Conservation (phyloP, 1,140 invertebrate species). For the Goniozus legneri region DNA sequence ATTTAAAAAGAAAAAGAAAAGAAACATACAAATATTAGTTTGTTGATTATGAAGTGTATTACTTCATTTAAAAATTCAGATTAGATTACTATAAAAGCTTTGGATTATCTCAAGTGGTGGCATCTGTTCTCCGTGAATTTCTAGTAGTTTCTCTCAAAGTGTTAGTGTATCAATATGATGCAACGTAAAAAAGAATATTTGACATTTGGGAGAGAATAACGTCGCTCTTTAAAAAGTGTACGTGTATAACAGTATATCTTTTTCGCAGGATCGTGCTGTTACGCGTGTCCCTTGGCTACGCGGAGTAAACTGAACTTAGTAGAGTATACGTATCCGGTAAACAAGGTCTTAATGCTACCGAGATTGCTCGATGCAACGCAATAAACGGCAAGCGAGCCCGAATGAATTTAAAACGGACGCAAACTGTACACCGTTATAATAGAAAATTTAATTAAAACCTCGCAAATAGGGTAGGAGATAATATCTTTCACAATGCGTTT, state of each 20-base stretch:
- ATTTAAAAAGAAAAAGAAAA: too few species aligned
- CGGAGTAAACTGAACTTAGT: conserved; percentile 15
- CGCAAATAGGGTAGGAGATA: too few species aligned
- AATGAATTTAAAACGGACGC: not conserved
- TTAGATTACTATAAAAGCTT: conserved; percentile 51
- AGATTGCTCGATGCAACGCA: conserved; percentile 20
- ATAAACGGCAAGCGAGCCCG: not conserved
- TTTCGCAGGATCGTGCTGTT: conserved; percentile 5
- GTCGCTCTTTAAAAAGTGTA: conserved; percentile 4
- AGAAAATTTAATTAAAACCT: not conserved
- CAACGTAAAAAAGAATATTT: not conserved
- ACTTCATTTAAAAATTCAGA: conserved; percentile 47
- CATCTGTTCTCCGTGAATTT: conserved; percentile 32
- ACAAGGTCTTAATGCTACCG: conserved; percentile 21
- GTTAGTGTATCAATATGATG: not conserved
- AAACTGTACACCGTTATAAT: not conserved
- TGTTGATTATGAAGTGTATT: conserved; percentile 46
- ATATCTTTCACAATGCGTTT: too few species aligned
- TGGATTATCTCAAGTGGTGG: conserved; percentile 45
- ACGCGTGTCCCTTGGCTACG: conserved; percentile 6
- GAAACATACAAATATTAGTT: too few species aligned
- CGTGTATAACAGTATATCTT: not conserved
- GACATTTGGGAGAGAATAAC: not conserved
- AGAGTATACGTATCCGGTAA: conserved; percentile 19
- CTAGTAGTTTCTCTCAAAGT: not conserved